Conservation (phyloP, 2,113 vertebrate species). For the Aythya baeri region DNA sequence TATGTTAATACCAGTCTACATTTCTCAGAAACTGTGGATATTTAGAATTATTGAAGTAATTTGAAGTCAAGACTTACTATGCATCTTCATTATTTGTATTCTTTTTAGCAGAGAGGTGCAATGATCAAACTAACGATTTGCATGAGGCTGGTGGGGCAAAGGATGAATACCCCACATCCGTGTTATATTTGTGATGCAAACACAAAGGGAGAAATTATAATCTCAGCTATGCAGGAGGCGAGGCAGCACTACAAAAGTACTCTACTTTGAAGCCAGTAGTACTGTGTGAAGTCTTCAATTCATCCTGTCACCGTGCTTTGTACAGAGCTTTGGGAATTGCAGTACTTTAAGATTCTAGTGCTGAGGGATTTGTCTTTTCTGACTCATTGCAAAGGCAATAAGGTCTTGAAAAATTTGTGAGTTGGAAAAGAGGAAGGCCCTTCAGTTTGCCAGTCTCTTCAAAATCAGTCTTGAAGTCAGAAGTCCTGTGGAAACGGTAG, state of each 20-base stretch:
- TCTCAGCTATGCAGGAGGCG: neutral
- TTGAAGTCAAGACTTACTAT: neutral
- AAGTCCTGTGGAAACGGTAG: neutral
- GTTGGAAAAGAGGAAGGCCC: neutral
- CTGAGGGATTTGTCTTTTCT: neutral
- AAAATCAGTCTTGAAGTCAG: neutral
- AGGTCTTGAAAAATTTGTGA: neutral
- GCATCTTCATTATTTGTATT: neutral
- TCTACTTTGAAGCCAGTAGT: neutral
- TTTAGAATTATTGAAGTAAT: constrained; percentile 20
- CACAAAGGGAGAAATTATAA: neutral
- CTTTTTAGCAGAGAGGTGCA: neutral
- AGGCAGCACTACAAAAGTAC: neutral
- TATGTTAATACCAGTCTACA: neutral
- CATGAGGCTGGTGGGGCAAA: neutral
- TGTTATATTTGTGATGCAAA: neutral
- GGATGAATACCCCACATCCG: neutral
- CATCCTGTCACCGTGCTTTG: neutral
- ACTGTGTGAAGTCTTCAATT: neutral
- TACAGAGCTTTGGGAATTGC: neutral
- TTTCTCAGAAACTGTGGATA: neutral
- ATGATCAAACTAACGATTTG: neutral
- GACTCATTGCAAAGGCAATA: too few species aligned
- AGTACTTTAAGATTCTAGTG: neutral
- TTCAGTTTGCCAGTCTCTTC: neutral